phyloP scores from a whole-genome alignment of 2,797 vertebrate species.

The Tangara arthus region DNA sequence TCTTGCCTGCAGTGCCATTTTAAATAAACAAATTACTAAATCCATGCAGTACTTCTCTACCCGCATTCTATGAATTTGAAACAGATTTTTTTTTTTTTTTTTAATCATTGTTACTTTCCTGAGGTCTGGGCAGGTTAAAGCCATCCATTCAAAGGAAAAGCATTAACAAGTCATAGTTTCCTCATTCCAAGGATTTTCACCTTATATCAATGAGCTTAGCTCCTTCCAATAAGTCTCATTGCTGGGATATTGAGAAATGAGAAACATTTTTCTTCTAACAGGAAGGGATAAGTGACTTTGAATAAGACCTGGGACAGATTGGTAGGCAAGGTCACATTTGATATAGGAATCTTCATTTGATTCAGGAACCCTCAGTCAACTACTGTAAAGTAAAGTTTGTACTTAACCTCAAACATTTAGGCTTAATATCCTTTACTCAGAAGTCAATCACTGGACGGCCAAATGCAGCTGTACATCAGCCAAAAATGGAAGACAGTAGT shows the following conservation, averaged over 20 bases:
- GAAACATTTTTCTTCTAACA: not conserved
- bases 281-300: not conserved
- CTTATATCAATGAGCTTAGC: not conserved
- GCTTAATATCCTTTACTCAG: not conserved
- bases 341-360: not conserved
- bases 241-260: not conserved
- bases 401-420: not conserved
- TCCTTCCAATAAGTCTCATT: not conserved
- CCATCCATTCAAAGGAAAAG: not conserved
- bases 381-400: not conserved
- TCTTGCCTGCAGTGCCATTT: slow-evolving; percentile 35
- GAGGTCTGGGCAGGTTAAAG: slow-evolving; percentile 40
- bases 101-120: not conserved
- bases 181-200: not conserved
- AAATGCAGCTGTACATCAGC: not conserved
- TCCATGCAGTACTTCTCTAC: not conserved
- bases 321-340: not conserved
- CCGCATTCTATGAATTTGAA: slow-evolving; percentile 41
- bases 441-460: not conserved
- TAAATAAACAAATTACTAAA: slow-evolving; percentile 60
- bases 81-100: not conserved
- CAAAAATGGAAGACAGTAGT: not conserved
- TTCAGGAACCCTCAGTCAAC: not conserved
- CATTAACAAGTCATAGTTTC: not conserved
- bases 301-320: not conserved